phyloP scores from a whole-genome alignment of 35 echinoderm and acorn worm genomes.

The Patiria miniata region DNA sequence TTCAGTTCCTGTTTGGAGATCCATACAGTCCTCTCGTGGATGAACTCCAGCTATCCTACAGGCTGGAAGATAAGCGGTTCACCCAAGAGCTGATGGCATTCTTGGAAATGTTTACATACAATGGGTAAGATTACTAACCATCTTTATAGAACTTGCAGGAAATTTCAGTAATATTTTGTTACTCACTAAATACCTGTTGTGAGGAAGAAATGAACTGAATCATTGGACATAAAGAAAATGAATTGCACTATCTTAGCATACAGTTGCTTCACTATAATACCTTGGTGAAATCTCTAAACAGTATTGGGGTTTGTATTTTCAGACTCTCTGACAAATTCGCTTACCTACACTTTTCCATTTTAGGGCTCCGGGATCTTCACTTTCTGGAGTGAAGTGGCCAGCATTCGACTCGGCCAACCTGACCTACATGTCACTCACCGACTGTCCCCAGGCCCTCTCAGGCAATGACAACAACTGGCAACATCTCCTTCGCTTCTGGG shows the following conservation, averaged over 20 bases:
- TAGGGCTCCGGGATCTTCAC: background rate
- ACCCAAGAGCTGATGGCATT: background rate
- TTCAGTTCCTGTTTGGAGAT: constrained; percentile 43
- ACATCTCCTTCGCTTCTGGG: background rate
- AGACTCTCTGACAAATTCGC: background rate
- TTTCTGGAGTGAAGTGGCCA: constrained; percentile 9
- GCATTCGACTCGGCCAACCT: background rate
- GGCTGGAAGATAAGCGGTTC: constrained; percentile 14
- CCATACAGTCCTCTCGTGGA: constrained; percentile 23
- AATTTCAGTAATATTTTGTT: background rate
- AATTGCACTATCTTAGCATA: too few species aligned
- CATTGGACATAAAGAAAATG: background rate
- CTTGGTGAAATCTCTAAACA: too few species aligned
- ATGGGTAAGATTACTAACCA: constrained; percentile 30
- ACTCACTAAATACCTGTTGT: too few species aligned
- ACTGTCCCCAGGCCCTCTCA: background rate
- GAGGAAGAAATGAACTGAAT: too few species aligned
- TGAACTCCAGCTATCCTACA: background rate
- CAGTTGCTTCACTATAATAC: background rate
- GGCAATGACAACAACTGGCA: background rate
- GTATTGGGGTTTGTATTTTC: background rate
- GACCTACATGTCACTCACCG: background rate
- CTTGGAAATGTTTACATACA: background rate
- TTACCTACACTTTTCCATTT: too few species aligned
- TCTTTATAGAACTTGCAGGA: too few species aligned